Conservation (phyloP, 2,888 invertebrate species). For the Caenorhabditis sp. region DNA sequence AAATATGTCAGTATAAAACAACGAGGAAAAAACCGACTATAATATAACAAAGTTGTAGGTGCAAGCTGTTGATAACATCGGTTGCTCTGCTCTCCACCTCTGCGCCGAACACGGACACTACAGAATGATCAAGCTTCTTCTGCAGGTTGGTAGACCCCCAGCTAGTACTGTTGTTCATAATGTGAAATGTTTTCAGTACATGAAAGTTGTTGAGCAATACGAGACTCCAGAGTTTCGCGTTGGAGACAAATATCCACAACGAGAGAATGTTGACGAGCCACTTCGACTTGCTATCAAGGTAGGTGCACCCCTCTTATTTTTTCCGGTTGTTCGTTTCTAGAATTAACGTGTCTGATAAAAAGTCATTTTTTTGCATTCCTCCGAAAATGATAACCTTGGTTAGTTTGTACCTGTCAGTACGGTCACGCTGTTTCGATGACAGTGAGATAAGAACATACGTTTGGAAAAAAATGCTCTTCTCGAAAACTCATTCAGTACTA, state of each 20-base stretch:
- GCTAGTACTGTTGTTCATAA: not conserved
- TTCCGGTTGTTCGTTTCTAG: not conserved
- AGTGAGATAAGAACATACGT: slow-evolving; percentile 17
- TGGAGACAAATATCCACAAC: slow-evolving; percentile 79
- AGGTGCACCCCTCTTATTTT: slow-evolving; percentile 5
- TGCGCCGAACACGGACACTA: slow-evolving; percentile 88
- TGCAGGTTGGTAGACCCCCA: slow-evolving; percentile 71
- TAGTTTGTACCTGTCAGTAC: slow-evolving; percentile 5
- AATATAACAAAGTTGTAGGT: slow-evolving; percentile 84
- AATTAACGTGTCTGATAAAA: not conserved
- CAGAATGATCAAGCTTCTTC: slow-evolving; percentile 78
- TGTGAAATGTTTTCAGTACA: slow-evolving; percentile 68
- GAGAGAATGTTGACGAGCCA: slow-evolving; percentile 88
- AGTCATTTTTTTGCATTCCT: slow-evolving; percentile 10
- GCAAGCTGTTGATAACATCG: slow-evolving; percentile 89
- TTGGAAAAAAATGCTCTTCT: not conserved
- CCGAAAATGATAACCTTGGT: slow-evolving; percentile 12
- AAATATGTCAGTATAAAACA: not conserved
- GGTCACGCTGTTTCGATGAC: slow-evolving; percentile 1
- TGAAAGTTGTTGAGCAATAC: slow-evolving; percentile 75
- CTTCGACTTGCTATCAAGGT: slow-evolving; percentile 90
- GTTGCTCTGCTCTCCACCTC: slow-evolving; percentile 93
- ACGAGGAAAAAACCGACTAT: not conserved
- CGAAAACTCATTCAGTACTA: not conserved
- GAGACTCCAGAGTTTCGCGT: slow-evolving; percentile 70